These are phyloP conservation scores for Nannospalax galili DNA, from an alignment of 2,113 vertebrate species.

Conservation along the genomic window DNA sequence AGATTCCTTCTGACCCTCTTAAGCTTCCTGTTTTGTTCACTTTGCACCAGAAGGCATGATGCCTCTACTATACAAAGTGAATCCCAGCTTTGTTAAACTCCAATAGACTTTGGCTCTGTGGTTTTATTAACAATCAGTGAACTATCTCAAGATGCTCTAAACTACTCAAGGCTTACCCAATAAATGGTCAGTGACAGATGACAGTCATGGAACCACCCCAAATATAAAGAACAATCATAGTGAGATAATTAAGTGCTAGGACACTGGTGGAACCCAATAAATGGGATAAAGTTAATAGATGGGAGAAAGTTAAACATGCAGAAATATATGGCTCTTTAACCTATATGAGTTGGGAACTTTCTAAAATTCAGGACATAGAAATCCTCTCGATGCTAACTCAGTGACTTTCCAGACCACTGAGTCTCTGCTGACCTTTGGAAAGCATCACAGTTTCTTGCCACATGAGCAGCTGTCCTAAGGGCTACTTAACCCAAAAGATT, in stretches of 20 bases:
- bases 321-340: slow-evolving; percentile 36
- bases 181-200: slow-evolving; percentile 8
- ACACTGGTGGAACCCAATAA: neutral
- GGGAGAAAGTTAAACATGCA: slow-evolving; percentile 40
- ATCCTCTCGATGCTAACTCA: neutral
- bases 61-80: neutral
- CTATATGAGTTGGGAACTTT: slow-evolving; percentile 20
- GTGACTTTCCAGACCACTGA: slow-evolving; percentile 24
- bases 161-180: neutral
- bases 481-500: neutral
- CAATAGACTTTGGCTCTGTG: neutral
- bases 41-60: neutral
- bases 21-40: neutral
- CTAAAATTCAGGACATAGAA: slow-evolving; percentile 55
- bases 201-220: neutral
- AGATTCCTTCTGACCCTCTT: neutral
- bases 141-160: slow-evolving; percentile 26
- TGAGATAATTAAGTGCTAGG: neutral
- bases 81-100: neutral
- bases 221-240: slow-evolving; percentile 25
- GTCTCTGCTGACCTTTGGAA: slow-evolving; percentile 35
- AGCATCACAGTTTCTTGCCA: neutral
- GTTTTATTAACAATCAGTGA: slow-evolving; percentile 4
- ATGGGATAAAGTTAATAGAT: too few relatives aligned
- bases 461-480: neutral